Conservation (phyloP, 2,113 vertebrate species). For the Phocoena sinus region DNA sequence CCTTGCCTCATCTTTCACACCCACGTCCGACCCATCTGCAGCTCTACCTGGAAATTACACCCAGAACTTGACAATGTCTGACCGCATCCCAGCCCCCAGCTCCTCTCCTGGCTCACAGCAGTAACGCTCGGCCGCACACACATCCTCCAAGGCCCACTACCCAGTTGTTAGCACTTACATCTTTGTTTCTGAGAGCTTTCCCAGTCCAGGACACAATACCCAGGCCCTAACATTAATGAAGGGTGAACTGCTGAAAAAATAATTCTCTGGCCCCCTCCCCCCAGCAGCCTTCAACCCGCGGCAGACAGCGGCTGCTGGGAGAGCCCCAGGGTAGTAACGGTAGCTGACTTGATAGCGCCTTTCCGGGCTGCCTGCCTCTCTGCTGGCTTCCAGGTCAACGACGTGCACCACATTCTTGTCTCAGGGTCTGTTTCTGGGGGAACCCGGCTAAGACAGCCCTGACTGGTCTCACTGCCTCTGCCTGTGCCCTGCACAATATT, state of each 20-base stretch:
- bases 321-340: background rate
- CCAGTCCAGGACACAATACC: background rate
- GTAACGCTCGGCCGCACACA: too few relatives aligned
- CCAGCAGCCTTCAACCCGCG: background rate
- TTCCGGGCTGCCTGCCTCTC: background rate
- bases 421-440: background rate
- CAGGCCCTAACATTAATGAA: background rate
- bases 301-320: background rate
- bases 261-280: too few relatives aligned
- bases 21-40: background rate
- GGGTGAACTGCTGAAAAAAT: background rate
- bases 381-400: background rate
- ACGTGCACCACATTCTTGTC: background rate
- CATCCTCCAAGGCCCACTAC: background rate
- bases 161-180: background rate
- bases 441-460: background rate
- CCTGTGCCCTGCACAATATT: fast-evolving
- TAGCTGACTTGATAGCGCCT: background rate
- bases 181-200: background rate
- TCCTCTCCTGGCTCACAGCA: background rate
- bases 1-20: background rate
- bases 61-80: background rate
- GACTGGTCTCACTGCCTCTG: background rate
- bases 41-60: background rate
- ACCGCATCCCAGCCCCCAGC: background rate